Conservation (phyloP, 2,113 vertebrate genomes). For the Mormyrus iriodes region DNA sequence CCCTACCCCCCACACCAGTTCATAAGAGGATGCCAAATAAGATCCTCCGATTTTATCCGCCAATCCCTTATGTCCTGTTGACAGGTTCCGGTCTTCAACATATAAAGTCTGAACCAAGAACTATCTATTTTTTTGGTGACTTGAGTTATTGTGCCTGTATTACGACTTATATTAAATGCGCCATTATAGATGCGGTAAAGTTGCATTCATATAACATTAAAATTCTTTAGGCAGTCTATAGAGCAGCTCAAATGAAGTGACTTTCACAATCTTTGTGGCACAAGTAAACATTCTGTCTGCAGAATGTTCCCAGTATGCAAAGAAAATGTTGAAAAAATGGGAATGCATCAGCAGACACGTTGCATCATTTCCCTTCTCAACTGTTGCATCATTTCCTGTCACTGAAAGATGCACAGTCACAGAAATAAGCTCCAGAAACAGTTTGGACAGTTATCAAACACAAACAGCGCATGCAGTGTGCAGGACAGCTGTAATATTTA, state of each 20-base stretch:
- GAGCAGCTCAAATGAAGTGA: neutral
- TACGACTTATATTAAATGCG: neutral
- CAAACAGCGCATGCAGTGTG: neutral
- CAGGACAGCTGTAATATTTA: slow-evolving; percentile 9
- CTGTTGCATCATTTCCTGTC: neutral
- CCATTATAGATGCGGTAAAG: neutral
- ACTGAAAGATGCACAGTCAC: neutral
- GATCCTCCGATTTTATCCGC: neutral
- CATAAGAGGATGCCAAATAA: neutral
- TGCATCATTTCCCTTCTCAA: neutral
- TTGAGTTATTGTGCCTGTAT: neutral
- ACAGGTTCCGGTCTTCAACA: neutral
- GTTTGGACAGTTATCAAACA: neutral
- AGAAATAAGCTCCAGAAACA: neutral
- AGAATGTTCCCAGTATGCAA: neutral
- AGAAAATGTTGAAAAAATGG: neutral
- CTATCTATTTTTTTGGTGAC: neutral
- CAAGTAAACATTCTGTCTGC: neutral
- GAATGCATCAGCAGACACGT: neutral
- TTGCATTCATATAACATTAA: neutral
- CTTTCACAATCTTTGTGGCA: neutral
- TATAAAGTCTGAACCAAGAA: neutral
- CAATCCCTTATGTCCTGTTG: neutral
- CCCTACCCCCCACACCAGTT: neutral
- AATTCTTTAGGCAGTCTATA: neutral